Evolutionary conservation across 1,140 invertebrate genomes (phyloP).

Genomic region (Hypothenemus hampei): DNA sequence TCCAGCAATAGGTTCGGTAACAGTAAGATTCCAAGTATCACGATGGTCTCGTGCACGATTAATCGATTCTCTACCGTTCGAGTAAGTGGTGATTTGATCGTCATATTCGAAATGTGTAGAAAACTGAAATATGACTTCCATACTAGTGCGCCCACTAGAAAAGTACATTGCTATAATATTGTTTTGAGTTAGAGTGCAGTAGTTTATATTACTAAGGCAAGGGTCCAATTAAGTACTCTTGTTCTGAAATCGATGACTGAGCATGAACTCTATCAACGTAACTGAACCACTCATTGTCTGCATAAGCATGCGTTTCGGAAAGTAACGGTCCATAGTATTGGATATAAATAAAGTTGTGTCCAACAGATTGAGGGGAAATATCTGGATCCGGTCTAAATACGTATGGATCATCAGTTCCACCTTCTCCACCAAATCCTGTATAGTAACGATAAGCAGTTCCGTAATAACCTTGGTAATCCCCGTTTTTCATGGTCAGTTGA

Average conservation of each 20-base stretch:
- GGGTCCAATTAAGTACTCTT: slow-evolving; percentile 90
- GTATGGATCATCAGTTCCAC: slow-evolving; percentile 62
- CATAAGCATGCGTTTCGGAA: slow-evolving; percentile 73
- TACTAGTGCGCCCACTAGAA: slow-evolving; percentile 48
- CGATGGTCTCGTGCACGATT: slow-evolving; percentile 61
- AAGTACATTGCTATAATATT: no score
- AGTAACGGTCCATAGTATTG: slow-evolving; percentile 65
- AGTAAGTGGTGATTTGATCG: slow-evolving; percentile 62
- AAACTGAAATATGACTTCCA: slow-evolving; percentile 53
- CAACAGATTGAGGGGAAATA: slow-evolving; percentile 39
- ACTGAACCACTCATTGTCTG: slow-evolving; percentile 67
- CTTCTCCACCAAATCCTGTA: slow-evolving; percentile 57
- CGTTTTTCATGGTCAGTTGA: no score
- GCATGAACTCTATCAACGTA: slow-evolving; percentile 74
- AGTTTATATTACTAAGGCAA: slow-evolving; percentile 78
- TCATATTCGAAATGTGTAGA: slow-evolving; percentile 44
- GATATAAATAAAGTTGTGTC: slow-evolving; percentile 50
- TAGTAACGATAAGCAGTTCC: slow-evolving; percentile 59
- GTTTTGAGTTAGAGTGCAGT: no score
- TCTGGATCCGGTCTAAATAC: slow-evolving; percentile 69
- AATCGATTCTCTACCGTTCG: slow-evolving; percentile 64
- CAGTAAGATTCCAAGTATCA: slow-evolving; percentile 62
- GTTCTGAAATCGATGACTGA: slow-evolving; percentile 63
- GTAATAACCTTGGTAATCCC: no score
- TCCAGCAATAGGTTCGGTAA: slow-evolving; percentile 65